phyloP scores from a whole-genome alignment of 2,797 vertebrate species.

The Astyanax mexicanus region DNA sequence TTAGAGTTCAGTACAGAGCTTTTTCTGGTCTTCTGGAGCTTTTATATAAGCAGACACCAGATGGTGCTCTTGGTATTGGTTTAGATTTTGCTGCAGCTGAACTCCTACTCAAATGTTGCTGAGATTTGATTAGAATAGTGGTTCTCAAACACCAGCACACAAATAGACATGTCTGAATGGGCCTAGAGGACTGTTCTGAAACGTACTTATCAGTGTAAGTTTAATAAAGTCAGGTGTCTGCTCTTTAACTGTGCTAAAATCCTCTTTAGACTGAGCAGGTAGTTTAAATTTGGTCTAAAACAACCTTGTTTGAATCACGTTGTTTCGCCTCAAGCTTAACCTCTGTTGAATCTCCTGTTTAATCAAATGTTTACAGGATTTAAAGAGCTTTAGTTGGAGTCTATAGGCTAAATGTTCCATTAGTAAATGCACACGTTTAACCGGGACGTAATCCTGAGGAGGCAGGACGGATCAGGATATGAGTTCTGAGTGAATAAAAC shows the following conservation, averaged over 20 bases:
- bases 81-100: not conserved
- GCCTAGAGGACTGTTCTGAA: too few relatives aligned
- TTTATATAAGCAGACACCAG: conserved; percentile 25
- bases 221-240: not conserved
- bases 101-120: too few relatives aligned
- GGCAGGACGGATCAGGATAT: not conserved
- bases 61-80: conserved; percentile 3
- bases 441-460: conserved; percentile 5
- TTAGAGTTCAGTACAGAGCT: not conserved
- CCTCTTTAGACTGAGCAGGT: not conserved
- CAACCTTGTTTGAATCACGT: not conserved
- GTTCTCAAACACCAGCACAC: too few relatives aligned
- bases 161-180: too few relatives aligned
- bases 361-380: conserved; percentile 11
- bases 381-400: not conserved
- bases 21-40: not conserved
- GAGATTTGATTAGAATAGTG: not conserved
- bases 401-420: conserved; percentile 25
- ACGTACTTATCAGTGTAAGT: not conserved
- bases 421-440: conserved; percentile 21
- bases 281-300: not conserved
- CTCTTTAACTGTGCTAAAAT: not conserved
- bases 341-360: not conserved
- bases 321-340: not conserved
- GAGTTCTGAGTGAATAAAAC: conserved; percentile 34